phyloP scores from a whole-genome alignment of 2,888 invertebrate genomes.

The Pharmacophagus antenor region DNA sequence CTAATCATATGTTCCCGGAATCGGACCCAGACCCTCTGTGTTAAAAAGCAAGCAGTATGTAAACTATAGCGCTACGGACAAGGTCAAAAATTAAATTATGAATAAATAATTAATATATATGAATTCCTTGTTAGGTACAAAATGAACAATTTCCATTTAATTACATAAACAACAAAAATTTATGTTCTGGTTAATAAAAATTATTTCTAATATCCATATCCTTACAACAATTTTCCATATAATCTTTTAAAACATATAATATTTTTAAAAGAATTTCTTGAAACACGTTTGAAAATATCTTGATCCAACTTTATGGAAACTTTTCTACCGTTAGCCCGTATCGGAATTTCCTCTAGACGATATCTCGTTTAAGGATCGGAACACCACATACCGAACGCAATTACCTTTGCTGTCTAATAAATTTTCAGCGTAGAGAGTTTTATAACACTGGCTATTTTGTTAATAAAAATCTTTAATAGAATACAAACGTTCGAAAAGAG shows the following conservation, averaged over 20 bases:
- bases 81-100: too few species aligned
- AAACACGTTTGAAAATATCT: background rate
- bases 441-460: background rate
- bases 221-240: background rate
- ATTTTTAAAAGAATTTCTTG: background rate
- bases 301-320: slow-evolving; percentile 6
- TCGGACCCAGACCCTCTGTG: too few species aligned
- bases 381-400: slow-evolving; percentile 28
- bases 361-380: slow-evolving; percentile 24
- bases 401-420: slow-evolving; percentile 28
- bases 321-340: slow-evolving; percentile 4
- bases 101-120: too few species aligned
- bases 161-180: too few species aligned
- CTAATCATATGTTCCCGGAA: too few species aligned
- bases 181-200: too few species aligned
- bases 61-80: too few species aligned
- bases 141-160: too few species aligned
- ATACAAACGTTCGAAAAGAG: background rate
- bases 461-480: background rate
- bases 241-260: background rate
- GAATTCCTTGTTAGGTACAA: too few species aligned
- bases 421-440: slow-evolving; percentile 5
- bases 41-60: too few species aligned
- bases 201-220: background rate
- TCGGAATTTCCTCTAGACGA: slow-evolving; percentile 23